These are phyloP conservation scores for Forbesichthys agassizii DNA, from an alignment of 2,113 vertebrate genomes.

Conservation along the genomic window DNA sequence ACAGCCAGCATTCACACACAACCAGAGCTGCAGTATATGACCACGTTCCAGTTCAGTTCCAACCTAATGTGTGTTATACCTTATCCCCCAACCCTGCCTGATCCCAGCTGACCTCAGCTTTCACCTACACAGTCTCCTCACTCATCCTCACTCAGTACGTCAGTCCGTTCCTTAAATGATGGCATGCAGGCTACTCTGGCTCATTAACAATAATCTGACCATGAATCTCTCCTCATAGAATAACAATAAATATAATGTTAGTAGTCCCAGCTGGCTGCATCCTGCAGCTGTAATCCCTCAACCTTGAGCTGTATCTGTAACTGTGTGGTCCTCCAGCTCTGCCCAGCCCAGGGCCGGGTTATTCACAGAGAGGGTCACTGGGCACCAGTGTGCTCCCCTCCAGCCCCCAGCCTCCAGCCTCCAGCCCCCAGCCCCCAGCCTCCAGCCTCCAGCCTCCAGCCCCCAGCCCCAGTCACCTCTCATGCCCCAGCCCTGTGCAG, in stretches of 20 bases:
- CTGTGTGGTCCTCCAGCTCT: not conserved
- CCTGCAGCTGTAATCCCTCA: not conserved
- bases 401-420: slow-evolving; percentile 11
- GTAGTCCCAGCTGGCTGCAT: not conserved
- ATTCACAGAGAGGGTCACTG: not conserved
- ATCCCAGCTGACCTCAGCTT: no score
- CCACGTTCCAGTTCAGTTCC: not conserved
- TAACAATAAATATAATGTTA: no score
- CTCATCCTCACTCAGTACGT: no score
- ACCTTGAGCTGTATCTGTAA: slow-evolving; percentile 8
- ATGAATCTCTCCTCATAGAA: no score
- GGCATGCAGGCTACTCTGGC: no score
- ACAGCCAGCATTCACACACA: slow-evolving; percentile 12
- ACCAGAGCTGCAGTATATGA: no score
- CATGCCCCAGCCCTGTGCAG: no score
- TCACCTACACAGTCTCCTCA: no score
- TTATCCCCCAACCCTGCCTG: no score
- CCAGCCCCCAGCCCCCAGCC: not conserved
- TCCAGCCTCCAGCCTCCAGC: not conserved
- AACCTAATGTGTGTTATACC: not conserved
- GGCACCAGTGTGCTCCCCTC: not conserved
- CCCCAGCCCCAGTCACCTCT: slow-evolving; percentile 5
- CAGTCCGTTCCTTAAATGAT: no score
- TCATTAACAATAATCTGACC: no score
- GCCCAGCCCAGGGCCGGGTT: not conserved